These are phyloP conservation scores for Melanotus villosus DNA, from an alignment of 2,888 invertebrate species.

Conservation along the genomic window DNA sequence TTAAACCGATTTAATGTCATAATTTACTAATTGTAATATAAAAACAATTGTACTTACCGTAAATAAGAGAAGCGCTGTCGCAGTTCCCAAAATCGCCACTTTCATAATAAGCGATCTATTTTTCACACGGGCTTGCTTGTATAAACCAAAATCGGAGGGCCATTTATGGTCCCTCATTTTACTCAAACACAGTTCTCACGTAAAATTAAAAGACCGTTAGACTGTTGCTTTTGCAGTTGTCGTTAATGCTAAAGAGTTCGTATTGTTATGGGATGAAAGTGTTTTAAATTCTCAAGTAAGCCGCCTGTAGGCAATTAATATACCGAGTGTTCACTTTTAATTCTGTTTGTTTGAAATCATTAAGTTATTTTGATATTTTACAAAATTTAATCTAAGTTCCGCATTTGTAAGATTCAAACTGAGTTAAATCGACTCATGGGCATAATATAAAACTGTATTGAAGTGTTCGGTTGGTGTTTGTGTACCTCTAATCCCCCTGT, in stretches of 20 bases:
- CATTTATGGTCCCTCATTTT: constrained; percentile 41
- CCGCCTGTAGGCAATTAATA: neutral
- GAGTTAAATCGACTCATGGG: too few species aligned
- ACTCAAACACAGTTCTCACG: too few species aligned
- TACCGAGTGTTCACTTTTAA: constrained; percentile 8
- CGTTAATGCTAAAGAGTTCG: neutral
- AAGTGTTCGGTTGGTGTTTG: too few species aligned
- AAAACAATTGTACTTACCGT: constrained; percentile 54
- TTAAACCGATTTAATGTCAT: too few species aligned
- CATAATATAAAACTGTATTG: too few species aligned
- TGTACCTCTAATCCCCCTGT: too few species aligned
- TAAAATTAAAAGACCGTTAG: too few species aligned
- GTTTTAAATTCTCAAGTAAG: constrained; percentile 2
- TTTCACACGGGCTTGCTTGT: constrained; percentile 42
- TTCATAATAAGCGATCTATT: constrained; percentile 31
- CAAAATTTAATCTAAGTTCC: neutral
- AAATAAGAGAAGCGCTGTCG: constrained; percentile 50
- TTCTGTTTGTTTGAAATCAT: neutral
- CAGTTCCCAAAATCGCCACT: constrained; percentile 49
- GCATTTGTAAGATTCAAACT: too few species aligned
- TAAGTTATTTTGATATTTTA: neutral
- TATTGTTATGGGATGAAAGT: constrained; percentile 9
- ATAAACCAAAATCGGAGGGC: constrained; percentile 57
- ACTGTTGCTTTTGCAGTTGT: neutral
- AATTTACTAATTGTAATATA: too few species aligned